Base-by-base conservation (phyloP, 1,140 invertebrate genomes). In the Microplitis demolitor region DNA sequence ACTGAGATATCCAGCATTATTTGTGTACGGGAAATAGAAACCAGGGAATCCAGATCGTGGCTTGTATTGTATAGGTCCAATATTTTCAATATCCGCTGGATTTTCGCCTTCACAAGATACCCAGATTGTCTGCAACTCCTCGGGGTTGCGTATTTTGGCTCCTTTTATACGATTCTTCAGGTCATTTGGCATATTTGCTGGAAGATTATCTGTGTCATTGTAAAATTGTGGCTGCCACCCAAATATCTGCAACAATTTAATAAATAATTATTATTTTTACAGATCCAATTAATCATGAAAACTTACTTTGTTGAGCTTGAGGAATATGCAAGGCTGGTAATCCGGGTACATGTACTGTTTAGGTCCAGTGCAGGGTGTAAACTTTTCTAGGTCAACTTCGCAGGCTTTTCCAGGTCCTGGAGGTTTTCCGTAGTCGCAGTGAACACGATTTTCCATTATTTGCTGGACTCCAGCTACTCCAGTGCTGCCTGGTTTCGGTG, bases 51-150 rank as follows among this genome's bases (percentile, higher is more conserved):
- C 93, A 72, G 92, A 91, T 54, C 90, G 88, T 37, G 95, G 95
- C 79, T 92, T 91, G 87, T 95, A 96, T 72, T 92, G 89, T 78
- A 97, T 91, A 0, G 93, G 89, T 35, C 95, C 95, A 80, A 97
- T 94, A 87, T 97, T 96, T 85, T 97, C 96, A 74, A 92, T 90
- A 83, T 97, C 96, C 53, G 94, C 94, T 6, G 95, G 93, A 87
- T 96, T 96, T 88, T 97, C 95, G 51, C 95, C 95, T 85, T 95
- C 92, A 83, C 95, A 97, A 8, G 93, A 93, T 9, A 96, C 91
- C 93, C 94, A 96, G 73, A 97, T 91, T 13, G 92, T 93, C 80
- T 93, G 90, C 76, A 91, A 83, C 89, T 83, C 76, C 63, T 85
- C 80, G n/a, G 79, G 76, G 45, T 83, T 80, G 56, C 61, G 72